phyloP scores from a whole-genome alignment of 2,888 invertebrate species.

The Stenchaetothrips biformis region DNA sequence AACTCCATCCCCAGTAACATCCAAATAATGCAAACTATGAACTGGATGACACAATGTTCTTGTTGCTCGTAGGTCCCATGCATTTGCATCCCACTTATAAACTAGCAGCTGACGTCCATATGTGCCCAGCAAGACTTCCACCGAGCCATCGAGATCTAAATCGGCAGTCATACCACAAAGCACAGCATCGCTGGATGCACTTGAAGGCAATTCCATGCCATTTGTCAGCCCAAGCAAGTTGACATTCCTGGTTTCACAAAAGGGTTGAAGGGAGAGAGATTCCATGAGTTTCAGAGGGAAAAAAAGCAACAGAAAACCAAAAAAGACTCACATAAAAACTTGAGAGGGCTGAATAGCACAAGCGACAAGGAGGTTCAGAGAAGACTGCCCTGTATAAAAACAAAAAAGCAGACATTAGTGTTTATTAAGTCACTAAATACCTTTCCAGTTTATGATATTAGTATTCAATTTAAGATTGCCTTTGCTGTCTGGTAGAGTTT shows the following conservation, averaged over 20 bases:
- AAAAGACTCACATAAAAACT: conserved; percentile 52
- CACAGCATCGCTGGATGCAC: conserved; percentile 55
- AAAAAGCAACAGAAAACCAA: conserved; percentile 28
- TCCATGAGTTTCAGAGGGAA: conserved; percentile 31
- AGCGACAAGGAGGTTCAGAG: conserved; percentile 54
- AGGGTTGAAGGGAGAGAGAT: neutral
- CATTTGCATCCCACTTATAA: conserved; percentile 48
- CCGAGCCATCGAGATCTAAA: conserved; percentile 63
- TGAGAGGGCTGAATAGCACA: conserved; percentile 55
- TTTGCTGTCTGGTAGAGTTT: neutral
- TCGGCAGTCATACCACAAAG: conserved; percentile 61
- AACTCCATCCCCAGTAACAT: conserved; percentile 62
- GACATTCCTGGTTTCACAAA: conserved; percentile 47
- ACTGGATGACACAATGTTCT: conserved; percentile 58
- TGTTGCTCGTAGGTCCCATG: conserved; percentile 50
- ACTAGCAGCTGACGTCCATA: conserved; percentile 57
- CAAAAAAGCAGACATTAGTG: neutral
- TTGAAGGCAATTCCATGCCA: conserved; percentile 48
- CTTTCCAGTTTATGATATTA: too few relatives aligned
- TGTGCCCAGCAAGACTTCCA: conserved; percentile 64
- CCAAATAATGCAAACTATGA: conserved; percentile 56
- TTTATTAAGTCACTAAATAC: too few relatives aligned
- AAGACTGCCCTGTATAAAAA: conserved; percentile 37
- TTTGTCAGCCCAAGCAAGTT: conserved; percentile 49
- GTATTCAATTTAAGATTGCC: neutral